Conservation (phyloP, 2,888 invertebrate genomes). For the Hyles lineata region DNA sequence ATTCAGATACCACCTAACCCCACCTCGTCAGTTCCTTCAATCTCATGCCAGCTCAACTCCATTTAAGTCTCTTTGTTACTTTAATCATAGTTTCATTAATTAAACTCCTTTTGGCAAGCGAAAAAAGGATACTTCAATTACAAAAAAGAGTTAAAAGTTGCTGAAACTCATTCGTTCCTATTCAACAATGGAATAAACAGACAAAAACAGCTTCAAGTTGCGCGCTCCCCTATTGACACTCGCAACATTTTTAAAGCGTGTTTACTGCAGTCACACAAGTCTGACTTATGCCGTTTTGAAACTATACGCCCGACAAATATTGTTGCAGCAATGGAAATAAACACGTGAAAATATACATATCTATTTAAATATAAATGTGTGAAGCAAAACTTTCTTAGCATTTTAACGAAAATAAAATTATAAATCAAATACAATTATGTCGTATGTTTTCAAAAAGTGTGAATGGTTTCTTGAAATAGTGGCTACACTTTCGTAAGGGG, state of each 20-base stretch:
- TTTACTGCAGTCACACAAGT: not conserved
- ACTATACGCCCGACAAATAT: not conserved
- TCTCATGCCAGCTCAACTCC: too few relatives aligned
- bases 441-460: too few relatives aligned
- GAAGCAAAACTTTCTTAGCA: too few relatives aligned
- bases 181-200: not conserved
- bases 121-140: not conserved
- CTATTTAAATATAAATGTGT: too few relatives aligned
- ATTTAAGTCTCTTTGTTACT: too few relatives aligned
- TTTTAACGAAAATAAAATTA: too few relatives aligned
- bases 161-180: not conserved
- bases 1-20: too few relatives aligned
- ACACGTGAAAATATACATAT: too few relatives aligned
- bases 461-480: too few relatives aligned
- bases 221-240: slow-evolving; percentile 1
- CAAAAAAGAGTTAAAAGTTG: not conserved
- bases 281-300: not conserved
- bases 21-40: too few relatives aligned
- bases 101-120: not conserved
- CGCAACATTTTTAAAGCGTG: not conserved
- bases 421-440: too few relatives aligned
- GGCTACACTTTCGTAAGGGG: too few relatives aligned
- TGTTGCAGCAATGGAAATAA: not conserved
- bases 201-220: not conserved
- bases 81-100: not conserved